Conservation (phyloP, 2,888 invertebrate species). For the Ormia ochracea region DNA sequence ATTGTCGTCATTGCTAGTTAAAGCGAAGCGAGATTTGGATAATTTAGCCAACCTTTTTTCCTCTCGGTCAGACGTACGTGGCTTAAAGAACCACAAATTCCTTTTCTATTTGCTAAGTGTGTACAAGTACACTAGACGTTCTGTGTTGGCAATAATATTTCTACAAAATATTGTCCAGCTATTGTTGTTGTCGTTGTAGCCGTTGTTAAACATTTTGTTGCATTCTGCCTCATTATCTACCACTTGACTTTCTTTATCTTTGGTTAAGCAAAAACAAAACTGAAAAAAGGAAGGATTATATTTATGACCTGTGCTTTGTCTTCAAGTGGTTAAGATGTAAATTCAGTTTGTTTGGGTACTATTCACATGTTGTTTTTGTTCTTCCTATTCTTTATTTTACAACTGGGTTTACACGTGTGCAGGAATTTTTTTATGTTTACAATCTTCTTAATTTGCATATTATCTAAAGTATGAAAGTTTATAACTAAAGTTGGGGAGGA, state of each 20-base stretch:
- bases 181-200: conserved; percentile 7
- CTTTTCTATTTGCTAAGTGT: neutral
- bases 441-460: conserved; percentile 57
- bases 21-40: conserved; percentile 15
- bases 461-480: conserved; percentile 46
- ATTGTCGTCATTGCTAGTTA: conserved; percentile 29
- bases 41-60: conserved; percentile 26
- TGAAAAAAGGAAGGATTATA: conserved; percentile 24
- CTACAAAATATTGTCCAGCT: conserved; percentile 41
- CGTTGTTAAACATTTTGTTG: conserved; percentile 43
- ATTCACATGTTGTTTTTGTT: neutral
- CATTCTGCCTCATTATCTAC: conserved; percentile 56
- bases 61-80: neutral
- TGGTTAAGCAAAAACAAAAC: neutral
- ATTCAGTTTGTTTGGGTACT: conserved; percentile 34
- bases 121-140: conserved; percentile 16
- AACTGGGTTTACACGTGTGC: conserved; percentile 59
- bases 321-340: conserved; percentile 59
- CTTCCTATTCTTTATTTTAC: conserved; percentile 35
- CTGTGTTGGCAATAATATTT: conserved; percentile 32
- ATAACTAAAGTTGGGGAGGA: neutral
- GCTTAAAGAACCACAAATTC: conserved; percentile 8
- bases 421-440: conserved; percentile 57
- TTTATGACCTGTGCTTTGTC: conserved; percentile 59
- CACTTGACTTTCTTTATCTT: conserved; percentile 60